phyloP scores from a whole-genome alignment of 2,797 vertebrate genomes.

The Helarctos malayanus region DNA sequence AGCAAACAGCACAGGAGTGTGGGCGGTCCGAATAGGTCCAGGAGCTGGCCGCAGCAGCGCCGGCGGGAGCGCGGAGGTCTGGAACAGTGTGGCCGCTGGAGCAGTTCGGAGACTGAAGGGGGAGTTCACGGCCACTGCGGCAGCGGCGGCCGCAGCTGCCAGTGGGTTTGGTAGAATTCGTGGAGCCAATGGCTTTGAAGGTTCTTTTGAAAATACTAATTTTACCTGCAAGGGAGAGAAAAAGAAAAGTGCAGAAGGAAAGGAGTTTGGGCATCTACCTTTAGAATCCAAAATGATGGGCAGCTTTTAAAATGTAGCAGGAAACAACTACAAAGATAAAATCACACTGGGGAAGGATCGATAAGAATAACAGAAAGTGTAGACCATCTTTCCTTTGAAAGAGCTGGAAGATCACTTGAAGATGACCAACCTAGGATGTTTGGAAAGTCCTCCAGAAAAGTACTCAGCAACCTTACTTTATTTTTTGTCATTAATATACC shows the following conservation, averaged over 20 bases:
- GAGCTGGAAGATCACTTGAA: neutral
- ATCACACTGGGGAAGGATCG: neutral
- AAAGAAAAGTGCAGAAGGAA: constrained; percentile 64
- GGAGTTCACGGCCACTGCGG: constrained; percentile 92
- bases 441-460: neutral
- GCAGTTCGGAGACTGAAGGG: constrained; percentile 94
- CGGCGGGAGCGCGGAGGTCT: constrained; percentile 93
- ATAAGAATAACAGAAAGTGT: neutral
- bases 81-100: constrained; percentile 94
- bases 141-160: constrained; percentile 92
- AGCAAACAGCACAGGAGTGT: constrained; percentile 96
- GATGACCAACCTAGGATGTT: neutral
- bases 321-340: neutral
- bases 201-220: constrained; percentile 94
- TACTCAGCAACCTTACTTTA: neutral
- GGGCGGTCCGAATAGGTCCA: constrained; percentile 97
- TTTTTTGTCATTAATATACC: neutral
- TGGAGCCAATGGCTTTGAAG: constrained; percentile 92
- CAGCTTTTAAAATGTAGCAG: neutral
- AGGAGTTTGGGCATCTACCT: neutral
- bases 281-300: neutral
- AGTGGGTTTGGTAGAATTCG: constrained; percentile 95
- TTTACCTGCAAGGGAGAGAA: constrained; percentile 91
- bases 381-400: neutral
- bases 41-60: constrained; percentile 96